These are phyloP conservation scores for Acinonyx jubatus DNA, from an alignment of 2,113 vertebrate genomes.

Conservation along the genomic window DNA sequence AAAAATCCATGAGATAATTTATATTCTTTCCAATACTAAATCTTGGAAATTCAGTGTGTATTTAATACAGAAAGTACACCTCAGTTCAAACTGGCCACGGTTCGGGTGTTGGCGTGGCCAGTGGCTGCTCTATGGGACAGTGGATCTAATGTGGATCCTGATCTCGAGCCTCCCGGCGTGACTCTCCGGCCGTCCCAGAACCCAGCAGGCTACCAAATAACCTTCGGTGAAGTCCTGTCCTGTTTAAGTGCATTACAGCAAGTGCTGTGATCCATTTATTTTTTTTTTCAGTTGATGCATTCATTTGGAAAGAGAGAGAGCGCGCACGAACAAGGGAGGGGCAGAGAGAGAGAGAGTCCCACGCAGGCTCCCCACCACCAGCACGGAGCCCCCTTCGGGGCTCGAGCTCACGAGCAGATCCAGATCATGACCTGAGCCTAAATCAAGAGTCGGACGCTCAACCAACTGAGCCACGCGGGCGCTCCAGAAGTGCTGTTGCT, in stretches of 20 bases:
- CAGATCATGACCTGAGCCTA: too few relatives aligned
- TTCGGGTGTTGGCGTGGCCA: not conserved
- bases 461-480: too few relatives aligned
- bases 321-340: too few relatives aligned
- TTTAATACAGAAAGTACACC: not conserved
- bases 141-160: accelerated
- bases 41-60: not conserved
- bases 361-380: too few relatives aligned
- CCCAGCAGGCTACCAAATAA: not conserved
- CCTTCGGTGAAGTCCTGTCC: not conserved
- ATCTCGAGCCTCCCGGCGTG: not conserved
- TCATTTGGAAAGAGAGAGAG: too few relatives aligned
- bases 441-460: too few relatives aligned
- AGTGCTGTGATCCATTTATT: not conserved
- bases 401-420: too few relatives aligned
- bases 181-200: not conserved
- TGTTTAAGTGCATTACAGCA: not conserved
- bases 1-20: not conserved
- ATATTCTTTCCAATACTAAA: not conserved
- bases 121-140: too few relatives aligned
- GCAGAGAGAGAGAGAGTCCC: too few relatives aligned
- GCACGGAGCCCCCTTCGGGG: too few relatives aligned
- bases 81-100: not conserved
- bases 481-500: not conserved
- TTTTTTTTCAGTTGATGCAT: too few relatives aligned